Conservation (phyloP, 1,140 invertebrate species). For the Zaprionus africanus region DNA sequence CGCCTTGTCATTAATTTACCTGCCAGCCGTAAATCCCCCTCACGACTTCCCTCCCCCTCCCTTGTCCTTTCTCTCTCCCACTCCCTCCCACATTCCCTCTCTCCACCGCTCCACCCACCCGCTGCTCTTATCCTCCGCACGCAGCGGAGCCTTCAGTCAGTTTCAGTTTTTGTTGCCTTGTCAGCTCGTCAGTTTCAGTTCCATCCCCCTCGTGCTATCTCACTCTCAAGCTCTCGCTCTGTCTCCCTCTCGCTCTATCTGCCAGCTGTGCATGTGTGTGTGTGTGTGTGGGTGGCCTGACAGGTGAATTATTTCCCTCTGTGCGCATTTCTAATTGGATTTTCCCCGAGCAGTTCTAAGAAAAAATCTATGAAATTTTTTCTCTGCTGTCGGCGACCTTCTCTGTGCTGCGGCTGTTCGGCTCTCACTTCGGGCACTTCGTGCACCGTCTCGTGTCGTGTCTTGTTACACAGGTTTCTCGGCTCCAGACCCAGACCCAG, state of each 20-base stretch:
- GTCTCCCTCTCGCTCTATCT: not conserved
- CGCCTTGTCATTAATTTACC: conserved; percentile 54
- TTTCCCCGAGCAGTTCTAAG: conserved; percentile 79
- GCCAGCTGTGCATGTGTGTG: conserved; percentile 8
- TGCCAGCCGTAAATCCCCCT: conserved; percentile 42
- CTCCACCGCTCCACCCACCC: not conserved
- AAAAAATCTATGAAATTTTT: conserved; percentile 84
- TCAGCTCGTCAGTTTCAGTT: conserved; percentile 71
- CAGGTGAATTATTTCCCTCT: conserved; percentile 84
- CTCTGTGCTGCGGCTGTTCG: conserved; percentile 20
- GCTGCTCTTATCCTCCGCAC: conserved; percentile 35
- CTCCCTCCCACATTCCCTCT: not conserved
- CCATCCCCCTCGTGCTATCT: conserved; percentile 51
- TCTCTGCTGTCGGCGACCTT: conserved; percentile 34
- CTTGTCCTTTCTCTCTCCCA: not conserved
- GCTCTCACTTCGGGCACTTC: conserved; percentile 7
- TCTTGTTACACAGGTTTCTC: conserved; percentile 34
- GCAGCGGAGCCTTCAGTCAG: conserved; percentile 73
- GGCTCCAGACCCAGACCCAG: not conserved
- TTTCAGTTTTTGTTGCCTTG: conserved; percentile 51
- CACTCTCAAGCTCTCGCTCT: conserved; percentile 5
- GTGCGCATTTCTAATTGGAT: conserved; percentile 83
- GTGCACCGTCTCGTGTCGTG: conserved; percentile 3
- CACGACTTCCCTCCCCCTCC: not conserved
- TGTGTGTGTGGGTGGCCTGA: conserved; percentile 58